phyloP scores from a whole-genome alignment of 2,888 invertebrate species.

The Pristionchus mayeri region DNA sequence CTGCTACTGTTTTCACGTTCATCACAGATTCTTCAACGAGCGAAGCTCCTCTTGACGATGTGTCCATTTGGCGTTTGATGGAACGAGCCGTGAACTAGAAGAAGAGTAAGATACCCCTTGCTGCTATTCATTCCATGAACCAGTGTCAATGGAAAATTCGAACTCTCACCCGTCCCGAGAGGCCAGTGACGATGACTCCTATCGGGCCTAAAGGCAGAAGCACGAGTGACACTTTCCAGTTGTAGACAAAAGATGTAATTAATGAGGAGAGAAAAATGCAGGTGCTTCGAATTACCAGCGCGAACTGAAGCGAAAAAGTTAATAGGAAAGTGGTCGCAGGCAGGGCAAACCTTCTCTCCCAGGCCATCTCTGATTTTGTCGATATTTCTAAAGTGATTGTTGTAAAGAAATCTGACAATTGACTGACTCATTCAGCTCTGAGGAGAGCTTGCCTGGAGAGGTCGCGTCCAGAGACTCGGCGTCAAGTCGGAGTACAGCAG shows the following conservation, averaged over 20 bases:
- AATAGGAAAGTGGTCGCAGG: no score
- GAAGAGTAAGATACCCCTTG: no score
- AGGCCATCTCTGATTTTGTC: no score
- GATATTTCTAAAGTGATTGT: neutral
- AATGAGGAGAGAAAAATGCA: constrained; percentile 60
- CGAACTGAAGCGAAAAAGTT: constrained; percentile 19
- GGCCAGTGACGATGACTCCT: constrained; percentile 57
- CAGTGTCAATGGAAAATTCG: no score
- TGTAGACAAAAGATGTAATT: constrained; percentile 57
- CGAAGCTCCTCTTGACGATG: neutral
- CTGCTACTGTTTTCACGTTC: no score
- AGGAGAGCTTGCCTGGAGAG: constrained; percentile 56
- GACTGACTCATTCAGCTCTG: constrained; percentile 60
- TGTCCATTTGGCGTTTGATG: constrained; percentile 27
- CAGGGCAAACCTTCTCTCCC: neutral
- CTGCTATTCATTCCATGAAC: no score
- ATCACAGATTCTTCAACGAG: neutral
- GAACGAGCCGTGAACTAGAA: constrained; percentile 19
- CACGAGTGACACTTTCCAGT: constrained; percentile 61
- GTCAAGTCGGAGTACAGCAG: constrained; percentile 38
- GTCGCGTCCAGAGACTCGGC: constrained; percentile 58
- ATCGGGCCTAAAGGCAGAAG: constrained; percentile 60
- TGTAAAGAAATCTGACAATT: neutral
- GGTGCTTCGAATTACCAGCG: constrained; percentile 59
- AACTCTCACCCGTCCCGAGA: constrained; percentile 52